A percentile compares a stretch with the other conserved stretches of the same genome.
Evolutionary conservation across 2,113 vertebrate genomes (phyloP).

Genomic region (Ivindomyrus marchei): DNA sequence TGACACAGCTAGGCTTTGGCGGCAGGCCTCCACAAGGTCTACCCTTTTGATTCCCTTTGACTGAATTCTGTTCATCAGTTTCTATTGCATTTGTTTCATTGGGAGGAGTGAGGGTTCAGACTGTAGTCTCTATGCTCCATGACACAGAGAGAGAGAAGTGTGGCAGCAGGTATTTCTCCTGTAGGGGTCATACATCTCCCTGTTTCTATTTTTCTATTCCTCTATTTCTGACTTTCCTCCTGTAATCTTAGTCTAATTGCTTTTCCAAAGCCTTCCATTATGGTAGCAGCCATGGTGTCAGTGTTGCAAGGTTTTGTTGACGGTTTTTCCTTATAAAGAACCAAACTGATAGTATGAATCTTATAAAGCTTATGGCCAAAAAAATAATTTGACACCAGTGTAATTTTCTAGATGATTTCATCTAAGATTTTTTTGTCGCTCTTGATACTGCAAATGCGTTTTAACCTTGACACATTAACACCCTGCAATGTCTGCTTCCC

Average conservation of each 20-base stretch:
- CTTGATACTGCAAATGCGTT: conserved; percentile 27
- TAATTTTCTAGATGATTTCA: background rate
- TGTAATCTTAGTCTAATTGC: background rate
- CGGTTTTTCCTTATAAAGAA: background rate
- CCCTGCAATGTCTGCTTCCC: conserved; percentile 26
- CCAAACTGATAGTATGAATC: conserved; percentile 36
- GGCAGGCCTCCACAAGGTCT: conserved; percentile 99
- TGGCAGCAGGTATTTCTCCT: conserved; percentile 74
- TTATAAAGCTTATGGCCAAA: background rate
- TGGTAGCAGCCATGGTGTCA: conserved; percentile 11
- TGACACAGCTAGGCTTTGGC: conserved; percentile 99
- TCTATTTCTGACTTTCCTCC: conserved; percentile 10
- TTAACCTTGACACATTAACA: conserved; percentile 34
- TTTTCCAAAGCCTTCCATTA: conserved; percentile 23
- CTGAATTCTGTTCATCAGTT: conserved; percentile 99
- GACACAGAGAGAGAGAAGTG: conserved; percentile 36
- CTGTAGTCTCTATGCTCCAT: conserved; percentile 46
- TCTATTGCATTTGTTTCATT: conserved; percentile 86
- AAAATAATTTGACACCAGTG: background rate
- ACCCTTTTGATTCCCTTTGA: conserved; percentile 99
- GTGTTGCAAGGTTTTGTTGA: conserved; percentile 25
- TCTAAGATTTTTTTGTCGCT: conserved; percentile 27
- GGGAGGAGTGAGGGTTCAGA: conserved; percentile 58
- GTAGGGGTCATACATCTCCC: conserved; percentile 77
- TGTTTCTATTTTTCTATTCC: conserved; percentile 21